Percentiles rank a stretch among this genome's conserved stretches.
Evolutionary conservation across 2,113 vertebrate genomes (phyloP).

Genomic region (Gracilinanus agilis): DNA sequence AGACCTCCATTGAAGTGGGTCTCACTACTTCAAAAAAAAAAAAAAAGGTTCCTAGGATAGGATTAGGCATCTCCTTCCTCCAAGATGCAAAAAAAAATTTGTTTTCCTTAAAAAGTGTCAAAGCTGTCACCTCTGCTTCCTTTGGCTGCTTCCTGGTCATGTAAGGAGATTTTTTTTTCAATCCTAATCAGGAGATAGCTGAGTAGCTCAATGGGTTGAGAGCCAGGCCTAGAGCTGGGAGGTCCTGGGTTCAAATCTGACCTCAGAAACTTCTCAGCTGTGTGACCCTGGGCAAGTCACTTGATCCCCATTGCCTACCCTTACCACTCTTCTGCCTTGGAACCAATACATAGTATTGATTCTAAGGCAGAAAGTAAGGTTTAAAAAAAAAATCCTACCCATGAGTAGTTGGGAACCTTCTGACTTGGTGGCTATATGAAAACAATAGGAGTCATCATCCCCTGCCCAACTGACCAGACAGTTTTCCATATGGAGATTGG

Average conservation of each 20-base stretch:
- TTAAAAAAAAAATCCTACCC: neutral
- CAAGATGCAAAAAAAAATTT: neutral
- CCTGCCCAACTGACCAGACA: neutral
- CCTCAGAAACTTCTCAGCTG: too few relatives aligned
- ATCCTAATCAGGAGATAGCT: too few relatives aligned
- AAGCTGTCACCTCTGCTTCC: neutral
- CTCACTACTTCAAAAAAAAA: too few relatives aligned
- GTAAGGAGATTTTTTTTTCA: neutral
- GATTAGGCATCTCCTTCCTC: neutral
- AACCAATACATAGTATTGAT: too few relatives aligned
- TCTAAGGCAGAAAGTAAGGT: too few relatives aligned
- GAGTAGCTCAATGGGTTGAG: too few relatives aligned
- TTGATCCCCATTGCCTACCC: too few relatives aligned
- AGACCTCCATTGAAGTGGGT: neutral
- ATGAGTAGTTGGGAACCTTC: neutral
- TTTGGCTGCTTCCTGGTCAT: neutral
- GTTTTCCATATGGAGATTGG: neutral
- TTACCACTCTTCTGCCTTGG: too few relatives aligned
- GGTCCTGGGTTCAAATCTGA: too few relatives aligned
- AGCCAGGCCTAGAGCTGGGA: too few relatives aligned
- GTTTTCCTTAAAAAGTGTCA: neutral
- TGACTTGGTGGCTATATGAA: neutral
- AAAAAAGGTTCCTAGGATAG: neutral
- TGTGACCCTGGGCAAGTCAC: too few relatives aligned
- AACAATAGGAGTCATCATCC: neutral